Percentiles rank a stretch among this genome's conserved stretches.
These are phyloP conservation scores for sheep (Ovis aries) DNA, from an alignment of 2,113 vertebrate genomes.

Conservation along the genomic window DNA sequence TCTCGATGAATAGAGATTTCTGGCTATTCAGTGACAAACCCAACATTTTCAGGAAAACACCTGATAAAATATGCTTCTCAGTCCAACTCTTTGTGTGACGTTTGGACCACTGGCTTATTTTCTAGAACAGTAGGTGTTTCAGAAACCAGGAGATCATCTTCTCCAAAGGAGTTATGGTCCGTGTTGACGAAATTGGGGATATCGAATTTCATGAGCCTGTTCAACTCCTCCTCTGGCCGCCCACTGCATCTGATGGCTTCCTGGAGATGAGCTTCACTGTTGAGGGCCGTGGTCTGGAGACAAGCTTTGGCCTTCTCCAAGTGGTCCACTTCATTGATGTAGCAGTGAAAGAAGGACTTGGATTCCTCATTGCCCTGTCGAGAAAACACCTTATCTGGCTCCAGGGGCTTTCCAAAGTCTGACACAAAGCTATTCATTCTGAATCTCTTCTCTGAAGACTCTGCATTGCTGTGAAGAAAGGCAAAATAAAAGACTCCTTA, in stretches of 20 bases:
- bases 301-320: slow-evolving; percentile 64
- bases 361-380: slow-evolving; percentile 82
- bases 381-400: slow-evolving; percentile 84
- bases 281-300: slow-evolving; percentile 64
- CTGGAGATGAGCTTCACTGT: slow-evolving; percentile 67
- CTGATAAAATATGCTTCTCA: slow-evolving; percentile 53
- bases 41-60: background rate
- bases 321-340: slow-evolving; percentile 85
- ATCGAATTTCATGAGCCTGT: slow-evolving; percentile 86
- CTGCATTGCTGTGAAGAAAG: slow-evolving; percentile 81
- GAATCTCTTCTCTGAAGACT: slow-evolving; percentile 84
- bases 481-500: slow-evolving; percentile 11
- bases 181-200: slow-evolving; percentile 94
- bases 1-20: background rate
- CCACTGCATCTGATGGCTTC: slow-evolving; percentile 64
- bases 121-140: slow-evolving; percentile 84
- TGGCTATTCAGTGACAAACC: background rate
- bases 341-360: slow-evolving; percentile 89
- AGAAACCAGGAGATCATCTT: slow-evolving; percentile 88
- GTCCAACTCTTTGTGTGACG: slow-evolving; percentile 63
- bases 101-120: slow-evolving; percentile 75
- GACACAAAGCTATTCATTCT: slow-evolving; percentile 84
- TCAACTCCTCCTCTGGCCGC: slow-evolving; percentile 74
- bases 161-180: slow-evolving; percentile 87
- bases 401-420: slow-evolving; percentile 79